A percentile compares a stretch with the other conserved stretches of the same genome.
phyloP scores from a whole-genome alignment of 37 sponge, comb jelly and placozoan species.

The Diacarnus erythraeanus region DNA sequence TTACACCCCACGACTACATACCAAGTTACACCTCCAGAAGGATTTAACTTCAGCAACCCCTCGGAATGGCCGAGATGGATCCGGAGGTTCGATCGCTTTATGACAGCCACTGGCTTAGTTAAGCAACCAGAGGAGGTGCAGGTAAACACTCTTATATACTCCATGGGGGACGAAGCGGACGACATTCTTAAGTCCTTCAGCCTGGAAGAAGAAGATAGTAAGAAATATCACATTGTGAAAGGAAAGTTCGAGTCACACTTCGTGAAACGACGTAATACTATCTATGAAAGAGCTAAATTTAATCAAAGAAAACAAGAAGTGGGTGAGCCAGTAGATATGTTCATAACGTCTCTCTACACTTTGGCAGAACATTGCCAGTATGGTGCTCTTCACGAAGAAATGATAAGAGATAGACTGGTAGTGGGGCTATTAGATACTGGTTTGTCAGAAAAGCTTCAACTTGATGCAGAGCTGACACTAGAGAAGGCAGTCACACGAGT shows the following conservation, averaged over 20 bases:
- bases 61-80: constrained; percentile 49
- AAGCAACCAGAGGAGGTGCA: constrained; percentile 18
- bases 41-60: constrained; percentile 26
- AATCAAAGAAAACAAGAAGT: no score
- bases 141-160: constrained; percentile 36
- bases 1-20: not conserved
- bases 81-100: constrained; percentile 37
- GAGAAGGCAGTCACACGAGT: no score
- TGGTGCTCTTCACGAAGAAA: constrained; percentile 31
- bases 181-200: no score
- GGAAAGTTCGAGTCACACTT: no score
- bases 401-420: constrained; percentile 47
- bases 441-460: constrained; percentile 40
- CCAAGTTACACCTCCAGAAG: constrained; percentile 41
- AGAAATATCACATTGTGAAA: no score
- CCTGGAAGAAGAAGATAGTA: no score
- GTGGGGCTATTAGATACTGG: constrained; percentile 32
- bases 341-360: no score
- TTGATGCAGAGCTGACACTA: constrained; percentile 13
- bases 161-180: constrained; percentile 50
- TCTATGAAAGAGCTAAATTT: no score
- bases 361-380: constrained; percentile 42
- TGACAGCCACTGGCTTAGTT: constrained; percentile 21
- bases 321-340: no score
- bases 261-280: no score